Conservation (phyloP, 2,888 invertebrate genomes). For the Cylindroiulus punctatus region DNA sequence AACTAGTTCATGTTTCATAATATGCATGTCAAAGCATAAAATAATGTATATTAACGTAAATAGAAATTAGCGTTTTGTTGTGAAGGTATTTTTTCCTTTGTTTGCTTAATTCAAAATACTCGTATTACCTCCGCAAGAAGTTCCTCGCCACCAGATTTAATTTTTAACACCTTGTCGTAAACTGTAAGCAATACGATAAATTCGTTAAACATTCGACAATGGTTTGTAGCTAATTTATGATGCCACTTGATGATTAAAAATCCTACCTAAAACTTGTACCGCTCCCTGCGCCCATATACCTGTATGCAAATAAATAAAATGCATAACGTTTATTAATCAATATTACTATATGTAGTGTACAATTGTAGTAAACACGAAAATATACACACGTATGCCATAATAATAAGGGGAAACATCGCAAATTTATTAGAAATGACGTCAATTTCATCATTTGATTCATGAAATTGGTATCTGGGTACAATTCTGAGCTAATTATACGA, state of each 20-base stretch:
- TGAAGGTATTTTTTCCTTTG: neutral
- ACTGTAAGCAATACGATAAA: neutral
- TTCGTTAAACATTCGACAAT: neutral
- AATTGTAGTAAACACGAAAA: neutral
- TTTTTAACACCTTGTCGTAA: constrained; percentile 54
- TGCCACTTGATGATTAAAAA: neutral
- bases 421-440: too few species aligned
- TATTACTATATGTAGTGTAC: neutral
- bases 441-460: too few species aligned
- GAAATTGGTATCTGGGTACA: too few species aligned
- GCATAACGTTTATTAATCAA: neutral
- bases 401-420: neutral
- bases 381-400: neutral
- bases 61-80: neutral
- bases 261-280: constrained; percentile 41
- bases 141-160: constrained; percentile 53
- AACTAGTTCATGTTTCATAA: too few species aligned
- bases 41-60: too few species aligned
- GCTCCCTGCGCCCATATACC: constrained; percentile 56
- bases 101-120: constrained; percentile 1
- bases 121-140: constrained; percentile 52
- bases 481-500: too few species aligned
- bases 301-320: constrained; percentile 25
- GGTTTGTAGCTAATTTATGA: neutral
- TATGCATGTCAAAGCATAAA: too few species aligned